phyloP scores from a whole-genome alignment of 2,113 vertebrate genomes.

The Macquaria australasica region DNA sequence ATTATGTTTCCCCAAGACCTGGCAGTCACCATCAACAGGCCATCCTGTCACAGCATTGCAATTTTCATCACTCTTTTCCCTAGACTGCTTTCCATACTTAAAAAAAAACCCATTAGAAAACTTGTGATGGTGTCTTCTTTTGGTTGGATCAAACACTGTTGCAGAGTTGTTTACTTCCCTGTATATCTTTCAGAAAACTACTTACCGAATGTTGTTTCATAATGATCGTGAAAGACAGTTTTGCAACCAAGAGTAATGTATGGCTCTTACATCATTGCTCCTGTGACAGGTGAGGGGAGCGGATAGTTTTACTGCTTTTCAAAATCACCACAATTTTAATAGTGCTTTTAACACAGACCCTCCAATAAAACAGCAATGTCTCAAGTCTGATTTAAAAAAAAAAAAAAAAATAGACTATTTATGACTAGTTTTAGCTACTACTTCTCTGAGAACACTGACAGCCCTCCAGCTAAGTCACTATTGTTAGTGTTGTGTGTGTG shows the following conservation, averaged over 20 bases:
- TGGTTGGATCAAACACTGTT: neutral
- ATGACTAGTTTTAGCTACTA: neutral
- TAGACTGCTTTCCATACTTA: too few species aligned
- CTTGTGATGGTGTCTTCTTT: neutral
- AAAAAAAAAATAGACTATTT: neutral
- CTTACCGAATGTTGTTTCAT: slow-evolving; percentile 8
- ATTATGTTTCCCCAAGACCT: neutral
- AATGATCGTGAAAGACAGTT: slow-evolving; percentile 3
- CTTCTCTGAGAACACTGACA: neutral
- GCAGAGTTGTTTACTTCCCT: neutral
- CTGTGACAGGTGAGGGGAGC: slow-evolving; percentile 42
- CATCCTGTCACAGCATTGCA: too few species aligned
- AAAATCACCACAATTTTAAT: slow-evolving; percentile 56
- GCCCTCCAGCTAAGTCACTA: neutral
- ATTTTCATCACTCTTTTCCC: neutral
- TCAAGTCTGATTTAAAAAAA: neutral
- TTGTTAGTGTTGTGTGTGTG: slow-evolving; percentile 20
- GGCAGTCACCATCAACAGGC: neutral
- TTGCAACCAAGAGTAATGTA: slow-evolving; percentile 18
- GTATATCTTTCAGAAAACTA: neutral
- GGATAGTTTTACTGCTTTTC: neutral
- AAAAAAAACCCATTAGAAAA: too few species aligned
- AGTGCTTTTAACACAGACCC: slow-evolving; percentile 16
- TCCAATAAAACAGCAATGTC: slow-evolving; percentile 25
- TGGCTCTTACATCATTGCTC: slow-evolving; percentile 28